phyloP scores from a whole-genome alignment of 1,140 invertebrate species.

The Bombus difficillimus region DNA sequence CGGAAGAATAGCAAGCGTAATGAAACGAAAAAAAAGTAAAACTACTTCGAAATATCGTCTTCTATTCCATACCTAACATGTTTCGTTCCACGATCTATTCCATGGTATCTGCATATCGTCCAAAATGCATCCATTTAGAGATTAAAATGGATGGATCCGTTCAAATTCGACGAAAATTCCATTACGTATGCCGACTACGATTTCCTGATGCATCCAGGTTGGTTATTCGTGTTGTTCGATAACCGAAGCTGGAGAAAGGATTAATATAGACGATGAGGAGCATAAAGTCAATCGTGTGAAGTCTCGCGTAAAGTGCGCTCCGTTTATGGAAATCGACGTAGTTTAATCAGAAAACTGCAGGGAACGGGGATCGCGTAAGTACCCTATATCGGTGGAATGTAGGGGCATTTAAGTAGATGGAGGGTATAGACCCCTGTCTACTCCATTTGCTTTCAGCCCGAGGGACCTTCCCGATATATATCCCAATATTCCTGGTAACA shows the following conservation, averaged over 20 bases:
- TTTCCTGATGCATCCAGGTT: neutral
- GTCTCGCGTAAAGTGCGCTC: conserved; percentile 52
- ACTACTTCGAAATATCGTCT: neutral
- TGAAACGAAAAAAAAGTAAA: neutral
- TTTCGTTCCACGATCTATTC: neutral
- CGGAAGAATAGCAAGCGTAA: neutral
- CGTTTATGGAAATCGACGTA: conserved; percentile 59
- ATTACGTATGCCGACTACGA: conserved; percentile 3
- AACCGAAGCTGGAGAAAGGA: conserved; percentile 22
- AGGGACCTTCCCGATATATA: conserved; percentile 68
- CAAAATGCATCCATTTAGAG: neutral
- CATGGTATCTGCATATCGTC: neutral
- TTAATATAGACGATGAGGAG: conserved; percentile 43
- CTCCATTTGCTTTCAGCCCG: conserved; percentile 68
- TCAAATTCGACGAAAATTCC: neutral
- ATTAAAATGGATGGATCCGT: conserved; percentile 1
- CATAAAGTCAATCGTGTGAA: conserved; percentile 58
- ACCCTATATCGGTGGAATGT: conserved; percentile 61
- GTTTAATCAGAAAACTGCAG: conserved; percentile 71
- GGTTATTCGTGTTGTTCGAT: neutral
- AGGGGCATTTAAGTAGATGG: conserved; percentile 72
- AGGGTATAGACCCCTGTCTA: conserved; percentile 70
- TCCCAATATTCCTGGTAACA: conserved; percentile 72
- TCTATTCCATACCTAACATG: neutral
- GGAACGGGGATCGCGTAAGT: conserved; percentile 47